These are phyloP conservation scores for Ovibos moschatus DNA, from an alignment of 2,113 vertebrate species.

Conservation along the genomic window DNA sequence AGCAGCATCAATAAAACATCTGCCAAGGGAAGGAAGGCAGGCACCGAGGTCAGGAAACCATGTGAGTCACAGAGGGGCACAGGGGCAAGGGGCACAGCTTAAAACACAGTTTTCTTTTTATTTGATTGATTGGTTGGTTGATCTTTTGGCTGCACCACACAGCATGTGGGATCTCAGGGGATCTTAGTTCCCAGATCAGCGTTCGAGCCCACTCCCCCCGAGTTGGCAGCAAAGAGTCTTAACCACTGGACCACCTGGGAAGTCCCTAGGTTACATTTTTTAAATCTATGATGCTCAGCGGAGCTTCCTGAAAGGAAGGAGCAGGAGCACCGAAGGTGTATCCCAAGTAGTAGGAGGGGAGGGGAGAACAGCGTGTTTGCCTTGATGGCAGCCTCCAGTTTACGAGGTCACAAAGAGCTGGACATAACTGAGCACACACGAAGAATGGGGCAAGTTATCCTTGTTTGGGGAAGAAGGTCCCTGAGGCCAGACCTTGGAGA, in stretches of 20 bases:
- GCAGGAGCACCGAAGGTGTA: not conserved
- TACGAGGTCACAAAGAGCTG: fast-evolving
- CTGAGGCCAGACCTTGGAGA: not conserved
- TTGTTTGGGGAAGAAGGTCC: not conserved
- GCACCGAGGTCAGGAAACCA: not conserved
- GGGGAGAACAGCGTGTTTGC: fast-evolving
- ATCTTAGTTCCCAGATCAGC: not conserved
- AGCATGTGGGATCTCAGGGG: not conserved
- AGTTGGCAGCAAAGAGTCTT: not conserved
- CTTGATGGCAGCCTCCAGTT: not conserved
- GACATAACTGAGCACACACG: not conserved
- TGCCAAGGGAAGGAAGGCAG: not conserved
- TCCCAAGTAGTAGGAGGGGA: not conserved
- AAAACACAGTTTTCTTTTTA: not conserved
- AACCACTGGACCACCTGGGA: not conserved
- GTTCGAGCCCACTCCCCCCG: fast-evolving
- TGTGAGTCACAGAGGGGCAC: not conserved
- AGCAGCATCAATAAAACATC: not conserved
- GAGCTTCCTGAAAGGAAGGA: not conserved
- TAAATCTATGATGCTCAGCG: fast-evolving
- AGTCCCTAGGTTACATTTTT: not conserved
- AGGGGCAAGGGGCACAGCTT: not conserved
- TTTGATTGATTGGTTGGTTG: not conserved
- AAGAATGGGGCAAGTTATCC: not conserved
- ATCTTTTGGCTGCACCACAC: not conserved